A percentile compares a stretch with the other conserved stretches of the same genome.
phyloP scores from a whole-genome alignment of 2,888 invertebrate genomes.

The Nomada lathburiana region DNA sequence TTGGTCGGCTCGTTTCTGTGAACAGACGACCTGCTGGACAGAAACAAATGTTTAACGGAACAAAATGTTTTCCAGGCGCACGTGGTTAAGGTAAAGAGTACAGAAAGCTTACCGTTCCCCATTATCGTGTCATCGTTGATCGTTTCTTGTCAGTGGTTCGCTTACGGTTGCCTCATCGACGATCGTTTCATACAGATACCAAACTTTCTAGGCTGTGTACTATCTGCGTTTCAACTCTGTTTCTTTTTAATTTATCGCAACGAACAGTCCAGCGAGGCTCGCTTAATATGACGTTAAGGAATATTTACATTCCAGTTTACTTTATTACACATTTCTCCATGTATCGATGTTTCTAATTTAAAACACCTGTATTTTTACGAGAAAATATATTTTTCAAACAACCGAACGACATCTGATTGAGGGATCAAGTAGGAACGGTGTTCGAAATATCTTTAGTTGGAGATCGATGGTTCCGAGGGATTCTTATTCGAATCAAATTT shows the following conservation, averaged over 20 bases:
- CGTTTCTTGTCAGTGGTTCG: slow-evolving; percentile 93
- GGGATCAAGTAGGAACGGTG: not conserved
- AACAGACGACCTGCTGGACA: not conserved
- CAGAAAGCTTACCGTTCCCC: slow-evolving; percentile 95
- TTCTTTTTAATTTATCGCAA: slow-evolving; percentile 91
- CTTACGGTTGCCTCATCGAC: slow-evolving; percentile 92
- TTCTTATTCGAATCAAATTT: not conserved
- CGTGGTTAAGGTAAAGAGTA: slow-evolving; percentile 91
- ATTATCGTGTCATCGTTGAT: slow-evolving; percentile 93
- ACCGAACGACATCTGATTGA: not conserved
- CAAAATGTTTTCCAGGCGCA: slow-evolving; percentile 85
- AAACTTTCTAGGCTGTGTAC: slow-evolving; percentile 91
- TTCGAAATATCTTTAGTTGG: no score
- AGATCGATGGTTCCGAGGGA: not conserved
- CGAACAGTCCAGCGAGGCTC: slow-evolving; percentile 74
- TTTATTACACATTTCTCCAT: slow-evolving; percentile 14
- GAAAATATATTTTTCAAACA: slow-evolving; percentile 43
- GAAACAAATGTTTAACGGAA: not conserved
- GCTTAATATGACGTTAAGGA: slow-evolving; percentile 72
- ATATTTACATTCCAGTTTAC: not conserved
- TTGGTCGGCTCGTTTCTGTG: slow-evolving; percentile 9
- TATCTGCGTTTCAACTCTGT: slow-evolving; percentile 91
- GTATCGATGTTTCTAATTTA: slow-evolving; percentile 9
- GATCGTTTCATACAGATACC: slow-evolving; percentile 93
- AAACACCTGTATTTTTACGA: slow-evolving; percentile 6